These are phyloP conservation scores for Oncorhynchus clarkii DNA, from an alignment of 2,113 vertebrate genomes.

Conservation along the genomic window DNA sequence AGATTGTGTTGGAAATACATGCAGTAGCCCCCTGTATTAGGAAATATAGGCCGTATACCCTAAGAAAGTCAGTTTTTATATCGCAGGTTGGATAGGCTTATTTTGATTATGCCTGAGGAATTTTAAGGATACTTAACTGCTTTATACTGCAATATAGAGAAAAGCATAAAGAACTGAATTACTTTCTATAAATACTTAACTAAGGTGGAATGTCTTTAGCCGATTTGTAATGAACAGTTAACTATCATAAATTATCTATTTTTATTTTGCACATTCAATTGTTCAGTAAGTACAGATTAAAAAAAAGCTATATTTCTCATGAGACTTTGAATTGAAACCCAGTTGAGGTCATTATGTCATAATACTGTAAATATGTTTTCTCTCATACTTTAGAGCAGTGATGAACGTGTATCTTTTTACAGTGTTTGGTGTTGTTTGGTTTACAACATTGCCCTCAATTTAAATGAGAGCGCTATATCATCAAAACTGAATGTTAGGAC, in stretches of 20 bases:
- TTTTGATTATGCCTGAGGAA: background rate
- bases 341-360: background rate
- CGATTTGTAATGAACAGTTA: background rate
- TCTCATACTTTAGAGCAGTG: background rate
- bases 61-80: too few species aligned
- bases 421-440: background rate
- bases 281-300: background rate
- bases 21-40: background rate
- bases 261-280: conserved; percentile 2
- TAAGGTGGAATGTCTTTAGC: background rate
- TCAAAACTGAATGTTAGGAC: background rate
- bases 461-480: background rate
- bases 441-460: background rate
- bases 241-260: too few species aligned
- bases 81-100: too few species aligned
- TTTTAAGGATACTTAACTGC: background rate
- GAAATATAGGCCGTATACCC: too few species aligned
- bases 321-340: background rate
- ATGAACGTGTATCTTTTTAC: background rate
- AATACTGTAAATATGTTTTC: background rate
- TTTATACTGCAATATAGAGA: background rate
- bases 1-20: background rate
- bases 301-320: background rate
- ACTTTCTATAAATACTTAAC: conserved; percentile 23
- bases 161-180: background rate